Evolutionary conservation across 2,797 vertebrate species (phyloP), one percentile per base, ranked within the genome.

Genomic region (Lepilemur ruficaudatus): DNA sequence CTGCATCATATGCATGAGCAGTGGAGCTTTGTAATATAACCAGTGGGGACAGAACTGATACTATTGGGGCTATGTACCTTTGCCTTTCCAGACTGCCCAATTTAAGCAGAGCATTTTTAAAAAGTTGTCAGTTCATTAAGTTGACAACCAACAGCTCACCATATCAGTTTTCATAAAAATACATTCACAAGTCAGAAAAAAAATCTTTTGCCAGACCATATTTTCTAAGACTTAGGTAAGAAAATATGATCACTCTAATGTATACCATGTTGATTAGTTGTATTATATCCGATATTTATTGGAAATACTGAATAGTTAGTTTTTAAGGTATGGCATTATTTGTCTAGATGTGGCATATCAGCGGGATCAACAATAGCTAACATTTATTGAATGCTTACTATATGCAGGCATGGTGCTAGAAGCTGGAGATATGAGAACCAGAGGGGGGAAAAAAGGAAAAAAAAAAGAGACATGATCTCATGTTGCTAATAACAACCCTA

Each of bases 371-470:
- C 32, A 84, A 59, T 73, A 59, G 46, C 57, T 72, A 61, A 23
- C 80, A 55, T 73, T 93, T 82, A 35, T 55, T 81, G 73, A 93
- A 70, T 92, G 32, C n/a, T 93, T 91, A 32, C 46, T 96, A n/a
- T 50, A 35, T 87, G 12, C 25, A 76, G 46, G 52, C 57, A 81
- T 72, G 61, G 1, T 73, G 14, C 6, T 84, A 95, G 81, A 94
- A 94, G 22, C n/a, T 69, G 30, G 18, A 22, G 25, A 65, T 69
- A 67, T 87, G 35, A 63, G 28, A 76, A 81, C 4, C 46, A 15
- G n/a, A 76, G 23, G 50, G 52, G 17, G 9, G 30, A 43, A 50
- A 70, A 86, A 38, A 35, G 65, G 17, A 14, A n/a, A 43, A 48
- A 63, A 50, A 55, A 70, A 86, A 30, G 78, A 65, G 15, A 28